A percentile compares a stretch with the other conserved stretches of the same genome.
These are phyloP conservation scores for Drosophila auraria DNA, from an alignment of 1,140 invertebrate genomes.

Conservation along the genomic window DNA sequence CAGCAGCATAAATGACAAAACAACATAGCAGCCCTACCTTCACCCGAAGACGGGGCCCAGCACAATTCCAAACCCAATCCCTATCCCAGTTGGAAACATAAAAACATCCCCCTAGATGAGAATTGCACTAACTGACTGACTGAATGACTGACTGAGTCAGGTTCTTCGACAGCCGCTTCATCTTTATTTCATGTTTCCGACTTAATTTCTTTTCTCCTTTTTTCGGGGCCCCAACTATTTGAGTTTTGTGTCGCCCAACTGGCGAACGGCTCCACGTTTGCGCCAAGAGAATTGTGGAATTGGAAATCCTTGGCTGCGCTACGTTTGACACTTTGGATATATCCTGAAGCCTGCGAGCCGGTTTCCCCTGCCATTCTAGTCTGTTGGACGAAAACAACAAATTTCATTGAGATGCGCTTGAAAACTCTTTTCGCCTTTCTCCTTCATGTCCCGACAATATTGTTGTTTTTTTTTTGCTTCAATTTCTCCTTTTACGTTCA, in stretches of 20 bases:
- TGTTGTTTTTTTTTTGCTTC: slow-evolving; percentile 38
- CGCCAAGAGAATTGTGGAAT: slow-evolving; percentile 46
- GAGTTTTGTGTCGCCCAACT: slow-evolving; percentile 64
- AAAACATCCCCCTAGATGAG: not conserved
- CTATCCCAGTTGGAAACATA: slow-evolving; percentile 17
- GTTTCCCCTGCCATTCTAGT: slow-evolving; percentile 21
- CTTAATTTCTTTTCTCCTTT: slow-evolving; percentile 64
- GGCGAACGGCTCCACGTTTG: slow-evolving; percentile 52
- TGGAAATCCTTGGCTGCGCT: slow-evolving; percentile 65
- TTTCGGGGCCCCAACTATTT: slow-evolving; percentile 39
- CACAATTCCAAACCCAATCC: slow-evolving; percentile 11
- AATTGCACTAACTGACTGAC: slow-evolving; percentile 53
- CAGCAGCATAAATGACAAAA: slow-evolving; percentile 26
- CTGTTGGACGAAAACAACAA: slow-evolving; percentile 26
- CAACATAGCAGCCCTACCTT: not conserved
- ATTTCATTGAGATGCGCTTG: slow-evolving; percentile 44
- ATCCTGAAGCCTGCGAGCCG: slow-evolving; percentile 24
- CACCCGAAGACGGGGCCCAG: slow-evolving; percentile 1
- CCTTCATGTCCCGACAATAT: slow-evolving; percentile 34
- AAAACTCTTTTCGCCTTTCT: slow-evolving; percentile 19
- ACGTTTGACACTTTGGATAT: slow-evolving; percentile 76
- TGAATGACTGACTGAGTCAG: slow-evolving; percentile 38
- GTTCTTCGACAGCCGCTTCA: slow-evolving; percentile 68
- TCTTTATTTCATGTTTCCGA: slow-evolving; percentile 78
- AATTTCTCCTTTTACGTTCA: slow-evolving; percentile 31